Conservation (phyloP, 2,113 vertebrate genomes). For the Ceyx melanurus region DNA sequence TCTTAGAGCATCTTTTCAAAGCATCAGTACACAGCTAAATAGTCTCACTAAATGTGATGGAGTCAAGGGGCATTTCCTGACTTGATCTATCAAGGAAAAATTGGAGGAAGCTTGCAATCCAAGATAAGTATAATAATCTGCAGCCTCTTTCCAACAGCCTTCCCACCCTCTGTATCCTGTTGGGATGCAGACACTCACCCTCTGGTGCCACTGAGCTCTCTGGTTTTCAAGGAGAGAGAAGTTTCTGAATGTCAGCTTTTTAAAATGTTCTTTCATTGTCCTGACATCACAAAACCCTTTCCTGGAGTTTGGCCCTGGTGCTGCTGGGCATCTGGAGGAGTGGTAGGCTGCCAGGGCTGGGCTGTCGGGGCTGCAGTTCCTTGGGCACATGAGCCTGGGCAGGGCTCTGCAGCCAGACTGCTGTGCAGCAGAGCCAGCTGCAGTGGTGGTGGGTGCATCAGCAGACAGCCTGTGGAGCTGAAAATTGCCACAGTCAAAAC, state of each 20-base stretch:
- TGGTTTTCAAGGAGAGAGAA: background rate
- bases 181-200: background rate
- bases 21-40: background rate
- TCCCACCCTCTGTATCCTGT: background rate
- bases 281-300: background rate
- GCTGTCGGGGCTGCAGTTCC: background rate
- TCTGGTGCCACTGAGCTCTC: background rate
- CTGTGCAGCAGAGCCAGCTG: background rate
- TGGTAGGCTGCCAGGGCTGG: background rate
- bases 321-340: background rate
- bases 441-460: background rate
- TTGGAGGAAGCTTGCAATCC: background rate
- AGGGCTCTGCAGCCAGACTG: background rate
- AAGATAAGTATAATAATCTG: background rate
- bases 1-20: background rate
- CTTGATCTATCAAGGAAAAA: background rate
- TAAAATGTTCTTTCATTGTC: background rate
- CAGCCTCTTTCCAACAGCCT: background rate
- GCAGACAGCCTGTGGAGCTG: background rate
- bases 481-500: background rate
- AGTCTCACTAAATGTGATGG: background rate
- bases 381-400: accelerated
- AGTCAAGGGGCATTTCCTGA: background rate
- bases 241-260: background rate
- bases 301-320: background rate